Evolutionary conservation across 2,797 vertebrate genomes (phyloP), one percentile per base, ranked within the genome.

Genomic region (Octomys mimax): DNA sequence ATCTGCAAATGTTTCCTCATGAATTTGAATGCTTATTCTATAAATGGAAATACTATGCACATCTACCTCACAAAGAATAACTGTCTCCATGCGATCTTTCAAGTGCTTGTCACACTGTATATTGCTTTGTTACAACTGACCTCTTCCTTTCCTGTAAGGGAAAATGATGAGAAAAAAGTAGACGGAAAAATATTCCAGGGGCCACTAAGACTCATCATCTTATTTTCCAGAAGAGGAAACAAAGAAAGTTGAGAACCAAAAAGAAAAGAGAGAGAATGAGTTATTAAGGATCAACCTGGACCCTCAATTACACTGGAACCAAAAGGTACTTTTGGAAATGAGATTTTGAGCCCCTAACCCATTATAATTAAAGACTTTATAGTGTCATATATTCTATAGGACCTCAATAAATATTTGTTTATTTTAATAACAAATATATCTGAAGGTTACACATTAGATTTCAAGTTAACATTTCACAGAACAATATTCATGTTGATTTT

Each of bases 391-490:
- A 70, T 46, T 88, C 73, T 77, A 9, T 87, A 46, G 42, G 8
- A 59, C 10, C 2, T 92, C 6, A 52, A 24, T 70, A 89, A 96
- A 89, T 94, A 91, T 88, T 95, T 96, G 8, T 12, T 92, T 22
- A 83, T 81, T 92, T 92, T 89, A 95, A 84, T 78, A 59, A n/a
- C 4, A 42, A 49, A 61, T 73, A 36, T 87, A n/a, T 87, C 14
- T 7, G 71, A 84, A 8, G 0, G 7, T 1, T 19, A 36, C 10
- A 59, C 13, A 62, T 39, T 91, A 13, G 24, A 75, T 87, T 68
- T 26, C 64, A 49, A 84, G 18, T 66, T 66, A 39, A 78, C 39
- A 91, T 4, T 95, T 92, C 39, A 52, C 36, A 68, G 70, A 78
- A 89, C 5, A 91, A 75, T 26, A 64, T 81, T 87, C 24, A 22